These are phyloP conservation scores for Brachycybe producta DNA, from an alignment of 2,888 invertebrate genomes.

Conservation along the genomic window DNA sequence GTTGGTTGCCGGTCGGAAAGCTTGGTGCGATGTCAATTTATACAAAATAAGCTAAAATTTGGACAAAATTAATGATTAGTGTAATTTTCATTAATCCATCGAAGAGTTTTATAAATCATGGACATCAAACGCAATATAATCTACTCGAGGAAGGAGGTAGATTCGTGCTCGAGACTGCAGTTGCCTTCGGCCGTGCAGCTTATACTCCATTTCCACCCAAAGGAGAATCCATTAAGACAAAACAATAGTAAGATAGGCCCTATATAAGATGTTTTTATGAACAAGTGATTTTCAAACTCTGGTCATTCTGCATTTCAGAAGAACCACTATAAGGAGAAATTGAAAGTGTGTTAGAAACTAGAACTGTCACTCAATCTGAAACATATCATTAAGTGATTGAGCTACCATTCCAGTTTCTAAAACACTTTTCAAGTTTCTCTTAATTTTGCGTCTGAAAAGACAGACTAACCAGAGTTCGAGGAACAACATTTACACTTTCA, in stretches of 20 bases:
- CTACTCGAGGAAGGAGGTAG: conserved; percentile 13
- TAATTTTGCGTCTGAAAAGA: too few relatives aligned
- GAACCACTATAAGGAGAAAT: too few relatives aligned
- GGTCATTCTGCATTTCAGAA: conserved; percentile 19
- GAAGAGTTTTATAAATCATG: conserved; percentile 9
- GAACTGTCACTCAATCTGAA: too few relatives aligned
- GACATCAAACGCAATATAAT: conserved; percentile 6
- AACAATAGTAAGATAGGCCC: conserved; percentile 9
- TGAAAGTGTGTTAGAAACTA: too few relatives aligned
- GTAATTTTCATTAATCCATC: background rate
- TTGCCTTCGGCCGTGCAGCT: background rate
- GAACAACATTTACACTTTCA: too few relatives aligned
- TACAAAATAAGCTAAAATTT: background rate
- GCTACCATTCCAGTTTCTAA: too few relatives aligned
- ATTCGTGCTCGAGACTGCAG: conserved; percentile 6
- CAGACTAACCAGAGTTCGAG: too few relatives aligned
- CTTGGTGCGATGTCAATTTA: background rate
- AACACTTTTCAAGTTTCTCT: too few relatives aligned
- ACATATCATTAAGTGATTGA: too few relatives aligned
- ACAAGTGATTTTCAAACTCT: background rate
- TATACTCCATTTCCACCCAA: conserved; percentile 7
- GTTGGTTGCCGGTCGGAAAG: conserved; percentile 3
- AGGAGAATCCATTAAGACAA: conserved; percentile 10
- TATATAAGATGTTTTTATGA: background rate
- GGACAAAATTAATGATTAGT: background rate